Percentiles rank a stretch among this genome's conserved stretches.
Evolutionary conservation across 2,113 vertebrate genomes (phyloP).

Genomic region (Mohoua ochrocephala): DNA sequence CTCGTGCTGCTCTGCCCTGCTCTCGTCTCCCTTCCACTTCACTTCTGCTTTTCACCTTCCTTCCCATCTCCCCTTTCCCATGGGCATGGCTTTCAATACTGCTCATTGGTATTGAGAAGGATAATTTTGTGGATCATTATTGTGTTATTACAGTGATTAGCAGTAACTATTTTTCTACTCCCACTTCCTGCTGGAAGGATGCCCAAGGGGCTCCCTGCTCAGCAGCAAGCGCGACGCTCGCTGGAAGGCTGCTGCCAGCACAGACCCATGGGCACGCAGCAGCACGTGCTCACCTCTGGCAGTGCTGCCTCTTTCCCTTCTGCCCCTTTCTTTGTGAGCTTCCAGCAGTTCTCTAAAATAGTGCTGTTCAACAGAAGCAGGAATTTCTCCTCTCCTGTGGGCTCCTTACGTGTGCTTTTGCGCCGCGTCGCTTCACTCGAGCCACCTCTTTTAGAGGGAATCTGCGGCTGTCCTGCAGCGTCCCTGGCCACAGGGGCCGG

Average conservation of each 20-base stretch:
- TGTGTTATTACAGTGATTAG: slow-evolving; percentile 43
- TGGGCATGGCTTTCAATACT: background rate
- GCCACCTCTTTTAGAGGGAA: too few species aligned
- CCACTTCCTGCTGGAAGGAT: background rate
- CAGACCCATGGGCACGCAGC: accelerated
- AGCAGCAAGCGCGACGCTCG: background rate
- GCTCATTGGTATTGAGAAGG: background rate
- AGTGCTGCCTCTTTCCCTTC: background rate
- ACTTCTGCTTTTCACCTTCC: background rate
- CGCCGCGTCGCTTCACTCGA: too few species aligned
- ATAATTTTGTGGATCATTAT: slow-evolving; percentile 20
- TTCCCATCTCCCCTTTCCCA: background rate
- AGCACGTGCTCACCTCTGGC: background rate
- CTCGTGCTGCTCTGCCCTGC: accelerated
- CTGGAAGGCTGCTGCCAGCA: background rate
- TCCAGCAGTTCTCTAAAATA: background rate
- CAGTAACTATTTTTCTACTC: background rate
- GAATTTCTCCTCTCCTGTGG: background rate
- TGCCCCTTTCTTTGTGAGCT: background rate
- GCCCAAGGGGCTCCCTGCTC: background rate
- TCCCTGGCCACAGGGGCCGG: too few species aligned
- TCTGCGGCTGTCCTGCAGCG: too few species aligned
- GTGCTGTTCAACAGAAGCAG: background rate
- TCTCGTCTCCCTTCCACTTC: background rate
- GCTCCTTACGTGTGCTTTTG: background rate